Conservation (phyloP, 2,797 vertebrate species). For the Myioborus melanocephalus region DNA sequence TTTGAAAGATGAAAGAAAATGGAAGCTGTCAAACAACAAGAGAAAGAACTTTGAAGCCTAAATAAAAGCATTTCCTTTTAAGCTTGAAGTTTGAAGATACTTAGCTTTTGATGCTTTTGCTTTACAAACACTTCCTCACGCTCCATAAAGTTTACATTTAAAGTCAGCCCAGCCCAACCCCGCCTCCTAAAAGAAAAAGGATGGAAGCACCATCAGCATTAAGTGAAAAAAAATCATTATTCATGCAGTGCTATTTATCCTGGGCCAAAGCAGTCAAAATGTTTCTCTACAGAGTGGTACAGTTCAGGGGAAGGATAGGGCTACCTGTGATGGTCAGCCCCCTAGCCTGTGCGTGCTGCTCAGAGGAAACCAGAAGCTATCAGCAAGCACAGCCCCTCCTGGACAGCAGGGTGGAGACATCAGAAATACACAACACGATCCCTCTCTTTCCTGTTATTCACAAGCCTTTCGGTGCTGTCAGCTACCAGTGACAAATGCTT, state of each 20-base stretch:
- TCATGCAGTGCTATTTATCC: not conserved
- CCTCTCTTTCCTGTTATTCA: constrained; percentile 69
- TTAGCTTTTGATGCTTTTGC: constrained; percentile 54
- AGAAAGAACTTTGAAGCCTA: constrained; percentile 55
- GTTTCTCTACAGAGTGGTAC: not conserved
- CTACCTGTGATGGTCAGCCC: not conserved
- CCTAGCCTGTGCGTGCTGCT: not conserved
- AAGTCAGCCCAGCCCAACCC: not conserved
- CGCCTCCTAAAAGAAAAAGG: not conserved
- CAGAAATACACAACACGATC: constrained; percentile 1
- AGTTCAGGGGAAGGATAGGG: not conserved
- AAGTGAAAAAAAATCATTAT: not conserved
- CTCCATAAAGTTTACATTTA: constrained; percentile 2
- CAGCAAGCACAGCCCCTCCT: constrained; percentile 7
- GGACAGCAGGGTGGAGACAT: not conserved
- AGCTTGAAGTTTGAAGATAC: constrained; percentile 27
- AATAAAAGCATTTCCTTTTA: constrained; percentile 55
- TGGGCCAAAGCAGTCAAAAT: not conserved
- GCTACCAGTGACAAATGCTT: constrained; percentile 52
- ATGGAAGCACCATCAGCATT: not conserved
- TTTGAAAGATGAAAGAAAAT: constrained; percentile 54
- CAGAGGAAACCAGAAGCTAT: constrained; percentile 19
- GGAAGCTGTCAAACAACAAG: constrained; percentile 30
- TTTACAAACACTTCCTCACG: constrained; percentile 9
- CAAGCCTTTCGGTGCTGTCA: not conserved